These are phyloP conservation scores for Mormyrops boulengeri DNA, from an alignment of 2,797 vertebrate genomes.

Conservation along the genomic window DNA sequence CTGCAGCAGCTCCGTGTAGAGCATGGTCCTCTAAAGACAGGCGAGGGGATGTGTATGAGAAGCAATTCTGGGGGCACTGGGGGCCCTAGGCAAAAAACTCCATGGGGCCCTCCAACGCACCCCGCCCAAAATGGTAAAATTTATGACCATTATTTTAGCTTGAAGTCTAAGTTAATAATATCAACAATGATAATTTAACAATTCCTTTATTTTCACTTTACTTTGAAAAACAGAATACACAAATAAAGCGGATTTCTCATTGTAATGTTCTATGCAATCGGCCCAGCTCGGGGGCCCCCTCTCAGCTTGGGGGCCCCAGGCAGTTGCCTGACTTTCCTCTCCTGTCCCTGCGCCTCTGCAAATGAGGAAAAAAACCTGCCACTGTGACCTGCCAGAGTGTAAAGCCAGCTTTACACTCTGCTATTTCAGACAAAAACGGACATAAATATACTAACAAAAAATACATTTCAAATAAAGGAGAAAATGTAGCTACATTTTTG, in stretches of 20 bases:
- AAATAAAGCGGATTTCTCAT: not conserved
- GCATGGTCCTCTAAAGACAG: slow-evolving; percentile 47
- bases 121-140: not conserved
- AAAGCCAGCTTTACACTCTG: not conserved
- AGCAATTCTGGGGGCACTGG: not conserved
- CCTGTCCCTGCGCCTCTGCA: not conserved
- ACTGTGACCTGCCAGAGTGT: not conserved
- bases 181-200: not conserved
- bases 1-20: slow-evolving; percentile 69
- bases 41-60: not conserved
- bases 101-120: not conserved
- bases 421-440: not conserved
- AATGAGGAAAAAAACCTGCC: not conserved
- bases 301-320: not conserved
- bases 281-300: not conserved
- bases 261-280: not conserved
- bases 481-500: not conserved
- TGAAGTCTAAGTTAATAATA: not conserved
- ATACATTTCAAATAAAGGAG: not conserved
- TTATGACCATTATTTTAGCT: not conserved
- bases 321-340: not conserved
- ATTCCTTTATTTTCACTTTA: not conserved
- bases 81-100: not conserved
- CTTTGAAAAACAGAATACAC: not conserved
- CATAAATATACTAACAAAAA: not conserved